Base-by-base conservation (phyloP, 2,888 invertebrate genomes). In the Phalera bucephala region DNA sequence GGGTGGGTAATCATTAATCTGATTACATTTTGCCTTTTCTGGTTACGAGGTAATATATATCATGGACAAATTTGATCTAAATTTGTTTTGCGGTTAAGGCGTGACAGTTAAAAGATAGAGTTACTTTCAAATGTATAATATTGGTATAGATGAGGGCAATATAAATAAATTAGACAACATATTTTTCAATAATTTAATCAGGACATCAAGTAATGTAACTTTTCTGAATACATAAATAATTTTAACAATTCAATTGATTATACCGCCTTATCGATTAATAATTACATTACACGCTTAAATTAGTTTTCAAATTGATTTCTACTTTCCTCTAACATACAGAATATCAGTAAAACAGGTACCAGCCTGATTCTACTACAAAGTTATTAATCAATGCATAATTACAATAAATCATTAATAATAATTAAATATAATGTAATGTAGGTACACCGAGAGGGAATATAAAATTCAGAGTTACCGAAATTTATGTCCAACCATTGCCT, bases 181-280 rank as follows among this genome's bases (percentile, higher is more conserved):
- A 67, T 72, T 72, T 83, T 82, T 71, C 75, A 79, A 82, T 86
- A 82, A 80, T 88, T 87, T 88, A 86, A 80, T 88, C 81, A 79
- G 83, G 87, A 88, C 86, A 85, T 80, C 81, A 85, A 86, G 77
- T 83, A 80, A 80, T 70, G 76, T 78, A 87, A 83, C 82, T 80
- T 79, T 77, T 75, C 84, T 78, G 84, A 83, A 80, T 83, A 82
- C 81, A 84, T 80, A 82, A 83, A 84, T 83, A 81, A 80, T 82
- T 78, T 77, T 80, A 85, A 87, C 84, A 85, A 74, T 81, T 85
- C 74, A 78, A 79, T 79, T 63, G 82, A 80, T 81, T 83, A 85
- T 72, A 82, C 70, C 67, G 50, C 63, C 61, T 48, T 60, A 67
- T 57, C 55, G 26, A 47, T 59, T 59, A 58, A 17, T 58, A 55